phyloP scores from a whole-genome alignment of 2,888 invertebrate genomes.

The Protonemura montana region DNA sequence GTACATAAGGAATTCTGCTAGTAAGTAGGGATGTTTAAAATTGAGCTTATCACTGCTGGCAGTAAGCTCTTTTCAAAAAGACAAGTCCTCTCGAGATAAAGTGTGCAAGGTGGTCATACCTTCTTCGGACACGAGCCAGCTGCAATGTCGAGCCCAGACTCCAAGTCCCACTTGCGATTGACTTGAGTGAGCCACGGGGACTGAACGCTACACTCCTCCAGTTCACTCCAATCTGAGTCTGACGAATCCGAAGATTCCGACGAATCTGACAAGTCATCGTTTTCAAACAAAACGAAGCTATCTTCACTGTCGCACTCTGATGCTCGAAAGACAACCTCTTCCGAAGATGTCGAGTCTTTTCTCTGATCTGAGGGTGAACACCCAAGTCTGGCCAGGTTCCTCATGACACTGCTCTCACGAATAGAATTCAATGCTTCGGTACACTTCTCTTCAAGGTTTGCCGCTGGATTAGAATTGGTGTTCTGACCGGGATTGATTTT shows the following conservation, averaged over 20 bases:
- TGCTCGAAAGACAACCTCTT: background rate
- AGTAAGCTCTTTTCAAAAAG: too few species aligned
- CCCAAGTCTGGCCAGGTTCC: background rate
- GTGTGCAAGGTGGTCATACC: background rate
- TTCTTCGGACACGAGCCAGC: slow-evolving; percentile 12
- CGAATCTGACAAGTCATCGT: slow-evolving; percentile 45
- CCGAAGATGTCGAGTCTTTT: background rate
- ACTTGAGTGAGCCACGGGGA: background rate
- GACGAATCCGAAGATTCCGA: slow-evolving; percentile 45
- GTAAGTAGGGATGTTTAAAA: too few species aligned
- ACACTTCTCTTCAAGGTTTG: background rate
- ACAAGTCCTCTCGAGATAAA: too few species aligned
- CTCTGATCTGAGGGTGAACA: background rate
- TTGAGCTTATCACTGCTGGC: too few species aligned
- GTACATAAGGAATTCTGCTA: too few species aligned
- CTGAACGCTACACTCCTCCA: slow-evolving; percentile 15
- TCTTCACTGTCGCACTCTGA: slow-evolving; percentile 54
- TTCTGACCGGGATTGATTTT: background rate
- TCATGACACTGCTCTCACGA: background rate
- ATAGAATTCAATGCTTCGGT: background rate
- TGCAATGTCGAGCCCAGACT: background rate
- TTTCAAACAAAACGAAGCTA: slow-evolving; percentile 53
- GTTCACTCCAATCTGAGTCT: slow-evolving; percentile 44
- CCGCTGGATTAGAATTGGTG: background rate
- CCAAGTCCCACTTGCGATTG: slow-evolving; percentile 12